These are phyloP conservation scores for Oeneis ivallda DNA, from an alignment of 2,888 invertebrate genomes.

Conservation along the genomic window DNA sequence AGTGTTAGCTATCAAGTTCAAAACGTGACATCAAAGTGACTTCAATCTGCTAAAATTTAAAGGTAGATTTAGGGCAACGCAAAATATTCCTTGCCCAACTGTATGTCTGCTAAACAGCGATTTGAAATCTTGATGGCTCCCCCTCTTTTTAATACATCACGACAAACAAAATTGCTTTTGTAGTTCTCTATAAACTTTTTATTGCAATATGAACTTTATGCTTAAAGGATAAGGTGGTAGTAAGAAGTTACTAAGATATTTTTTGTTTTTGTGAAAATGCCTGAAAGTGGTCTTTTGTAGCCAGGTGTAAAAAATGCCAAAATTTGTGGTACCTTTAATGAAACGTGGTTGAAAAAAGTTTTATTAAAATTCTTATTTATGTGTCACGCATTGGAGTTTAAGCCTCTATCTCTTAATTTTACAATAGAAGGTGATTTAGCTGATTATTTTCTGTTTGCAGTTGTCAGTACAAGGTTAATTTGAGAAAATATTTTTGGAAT, in stretches of 20 bases:
- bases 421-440: no score
- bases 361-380: constrained; percentile 3
- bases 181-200: neutral
- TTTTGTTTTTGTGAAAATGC: constrained; percentile 12
- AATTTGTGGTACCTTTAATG: constrained; percentile 33
- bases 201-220: constrained; percentile 28
- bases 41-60: no score
- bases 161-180: constrained; percentile 33
- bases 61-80: no score
- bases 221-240: neutral
- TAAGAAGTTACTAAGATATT: neutral
- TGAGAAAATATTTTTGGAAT: no score
- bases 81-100: neutral
- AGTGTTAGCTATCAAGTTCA: no score
- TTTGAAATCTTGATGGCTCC: constrained; percentile 49
- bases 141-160: constrained; percentile 48
- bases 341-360: constrained; percentile 11
- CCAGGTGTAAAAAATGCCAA: constrained; percentile 62
- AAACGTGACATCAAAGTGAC: no score
- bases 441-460: no score
- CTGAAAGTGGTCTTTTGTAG: constrained; percentile 56
- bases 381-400: constrained; percentile 3
- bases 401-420: neutral
- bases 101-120: constrained; percentile 29
- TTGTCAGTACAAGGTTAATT: no score